Evolutionary conservation across 2,888 invertebrate genomes (phyloP), one percentile per base, ranked within the genome.

Genomic region (Protophormia terraenovae): DNA sequence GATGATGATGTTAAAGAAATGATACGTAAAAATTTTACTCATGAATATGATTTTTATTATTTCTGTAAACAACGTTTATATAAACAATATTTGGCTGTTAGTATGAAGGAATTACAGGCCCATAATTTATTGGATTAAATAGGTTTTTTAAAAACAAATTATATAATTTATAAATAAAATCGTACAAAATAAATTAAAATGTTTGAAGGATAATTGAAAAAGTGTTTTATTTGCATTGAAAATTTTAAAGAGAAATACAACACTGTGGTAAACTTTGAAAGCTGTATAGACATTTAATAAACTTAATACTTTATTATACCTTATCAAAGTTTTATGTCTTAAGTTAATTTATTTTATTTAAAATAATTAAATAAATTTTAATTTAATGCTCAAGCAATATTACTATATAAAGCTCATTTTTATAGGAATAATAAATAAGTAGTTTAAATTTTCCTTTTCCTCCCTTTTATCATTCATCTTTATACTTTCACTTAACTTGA

Each of bases 21-120:
- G 82, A 96, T 98, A n/a, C 94, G 96, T 87, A 95, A 94, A 47
- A 97, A 97, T 92, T 97, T 98, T 92, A 97, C 97, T 0, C 94
- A 96, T 69, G 97, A 98, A 93, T 96, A 97, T 14, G 97, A 98
- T 88, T 97, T 97, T 92, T 98, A 97, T 91, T 95, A 97, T 90
- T 98, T 97, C 91, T 97, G 97, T 92, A 95, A 95, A 87, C 97
- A 97, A 90, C 94, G 97, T 88, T 94, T 98, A 3, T 95, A 97
- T 89, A 94, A 95, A 90, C 97, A 97, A 77, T 92, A 90, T 67
- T 86, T 92, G 71, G 91, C 92, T 0, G 78, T 91, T 0, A 89
- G 87, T 10, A 85, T 88, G 14, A 87, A 87, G 41, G 64, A 89
- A 41, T 73, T 90, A 83, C 75, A 88, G 24, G 86, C 87, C 73